phyloP scores from a whole-genome alignment of 2,888 invertebrate genomes.

The Aproaerema taeniolella region DNA sequence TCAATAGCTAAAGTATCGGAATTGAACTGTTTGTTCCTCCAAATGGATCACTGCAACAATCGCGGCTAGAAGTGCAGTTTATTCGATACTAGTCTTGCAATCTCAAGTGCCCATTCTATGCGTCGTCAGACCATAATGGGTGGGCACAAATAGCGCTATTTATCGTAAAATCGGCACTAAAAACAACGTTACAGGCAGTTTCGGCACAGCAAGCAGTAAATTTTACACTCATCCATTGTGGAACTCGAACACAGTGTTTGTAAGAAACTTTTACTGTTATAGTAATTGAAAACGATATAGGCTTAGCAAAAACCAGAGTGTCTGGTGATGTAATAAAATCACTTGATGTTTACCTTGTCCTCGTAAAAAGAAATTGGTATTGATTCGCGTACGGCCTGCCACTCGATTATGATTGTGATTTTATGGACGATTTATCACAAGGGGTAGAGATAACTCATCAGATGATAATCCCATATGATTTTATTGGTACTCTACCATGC shows the following conservation, averaged over 20 bases:
- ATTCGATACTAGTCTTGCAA: slow-evolving; percentile 41
- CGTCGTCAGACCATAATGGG: slow-evolving; percentile 57
- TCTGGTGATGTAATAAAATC: slow-evolving; percentile 1
- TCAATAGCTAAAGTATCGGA: slow-evolving; percentile 9
- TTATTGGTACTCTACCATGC: too few relatives aligned
- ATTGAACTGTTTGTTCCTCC: slow-evolving; percentile 6
- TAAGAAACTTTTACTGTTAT: slow-evolving; percentile 8
- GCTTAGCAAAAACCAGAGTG: too few relatives aligned
- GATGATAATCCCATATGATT: too few relatives aligned
- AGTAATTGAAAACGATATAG: slow-evolving; percentile 9
- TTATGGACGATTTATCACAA: too few relatives aligned
- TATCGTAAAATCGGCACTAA: slow-evolving; percentile 69
- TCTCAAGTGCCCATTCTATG: slow-evolving; percentile 52
- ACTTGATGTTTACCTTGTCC: slow-evolving; percentile 1
- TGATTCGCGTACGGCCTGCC: too few relatives aligned
- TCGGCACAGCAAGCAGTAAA: slow-evolving; percentile 48
- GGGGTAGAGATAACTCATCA: too few relatives aligned
- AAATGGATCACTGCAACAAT: slow-evolving; percentile 14
- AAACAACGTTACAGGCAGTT: slow-evolving; percentile 61
- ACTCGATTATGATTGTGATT: background rate
- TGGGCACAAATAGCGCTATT: slow-evolving; percentile 60
- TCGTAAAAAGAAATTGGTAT: slow-evolving; percentile 3
- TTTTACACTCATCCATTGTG: slow-evolving; percentile 36
- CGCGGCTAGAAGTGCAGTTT: slow-evolving; percentile 41
- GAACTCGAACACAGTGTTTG: slow-evolving; percentile 19